A percentile compares a stretch with the other conserved stretches of the same genome.
Conservation (phyloP, 2,888 invertebrate genomes). For the Rhogogaster chlorosoma region DNA sequence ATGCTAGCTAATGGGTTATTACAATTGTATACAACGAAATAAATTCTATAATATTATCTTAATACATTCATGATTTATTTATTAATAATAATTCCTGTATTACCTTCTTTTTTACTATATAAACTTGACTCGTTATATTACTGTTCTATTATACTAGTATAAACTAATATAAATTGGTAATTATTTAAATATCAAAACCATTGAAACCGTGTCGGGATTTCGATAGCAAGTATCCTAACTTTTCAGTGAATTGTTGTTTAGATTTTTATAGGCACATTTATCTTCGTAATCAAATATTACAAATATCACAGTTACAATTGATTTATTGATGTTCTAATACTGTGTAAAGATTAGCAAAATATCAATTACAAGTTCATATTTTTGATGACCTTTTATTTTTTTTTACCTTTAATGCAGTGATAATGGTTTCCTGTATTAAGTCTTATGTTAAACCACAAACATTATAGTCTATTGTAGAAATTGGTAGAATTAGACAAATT, state of each 20-base stretch:
- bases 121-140: background rate
- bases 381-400: background rate
- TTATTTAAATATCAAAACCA: background rate
- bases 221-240: background rate
- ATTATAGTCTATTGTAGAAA: background rate
- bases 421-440: constrained; percentile 6
- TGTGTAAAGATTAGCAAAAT: background rate
- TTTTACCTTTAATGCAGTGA: too few relatives aligned
- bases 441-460: background rate
- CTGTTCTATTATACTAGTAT: background rate
- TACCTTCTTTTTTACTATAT: background rate
- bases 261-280: background rate
- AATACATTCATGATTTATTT: constrained; percentile 27
- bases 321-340: background rate
- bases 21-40: constrained; percentile 19
- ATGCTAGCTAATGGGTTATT: constrained; percentile 40
- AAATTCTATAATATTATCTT: constrained; percentile 1
- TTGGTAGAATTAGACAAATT: background rate
- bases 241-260: background rate
- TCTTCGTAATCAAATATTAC: background rate
- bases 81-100: constrained; percentile 18
- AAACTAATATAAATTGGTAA: background rate
- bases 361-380: background rate
- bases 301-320: constrained; percentile 17
- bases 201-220: background rate